Evolutionary conservation across 2,797 vertebrate genomes (phyloP).

Genomic region (Sphenodon punctatus): DNA sequence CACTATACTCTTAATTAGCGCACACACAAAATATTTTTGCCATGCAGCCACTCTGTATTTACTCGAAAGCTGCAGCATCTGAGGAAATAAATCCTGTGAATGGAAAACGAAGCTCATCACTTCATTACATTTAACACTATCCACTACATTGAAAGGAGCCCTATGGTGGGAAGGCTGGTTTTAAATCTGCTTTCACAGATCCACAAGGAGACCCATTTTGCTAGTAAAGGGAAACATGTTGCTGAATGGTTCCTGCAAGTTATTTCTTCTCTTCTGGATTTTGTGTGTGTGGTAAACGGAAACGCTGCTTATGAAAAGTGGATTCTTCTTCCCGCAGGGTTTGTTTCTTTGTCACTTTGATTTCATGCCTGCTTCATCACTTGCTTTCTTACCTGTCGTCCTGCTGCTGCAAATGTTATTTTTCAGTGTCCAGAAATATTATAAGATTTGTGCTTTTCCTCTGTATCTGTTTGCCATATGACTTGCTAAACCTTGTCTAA

Average conservation of each 20-base stretch:
- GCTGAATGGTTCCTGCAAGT: not conserved
- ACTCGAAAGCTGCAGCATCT: not conserved
- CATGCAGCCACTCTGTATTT: not conserved
- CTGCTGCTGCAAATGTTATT: not conserved
- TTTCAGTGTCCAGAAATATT: not conserved
- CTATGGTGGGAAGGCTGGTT: not conserved
- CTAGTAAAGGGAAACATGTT: not conserved
- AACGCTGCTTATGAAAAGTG: constrained; percentile 21
- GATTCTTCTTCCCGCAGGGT: not conserved
- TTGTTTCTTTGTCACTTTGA: constrained; percentile 1
- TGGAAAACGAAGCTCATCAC: not conserved
- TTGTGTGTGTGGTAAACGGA: not conserved
- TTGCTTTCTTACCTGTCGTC: not conserved
- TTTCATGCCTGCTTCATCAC: not conserved
- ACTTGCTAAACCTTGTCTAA: constrained; percentile 8
- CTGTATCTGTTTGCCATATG: not conserved
- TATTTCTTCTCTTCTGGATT: not conserved
- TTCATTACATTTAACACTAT: accelerated
- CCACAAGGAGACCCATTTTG: not conserved
- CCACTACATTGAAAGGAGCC: not conserved
- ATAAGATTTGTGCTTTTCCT: constrained; percentile 18
- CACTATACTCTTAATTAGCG: not conserved
- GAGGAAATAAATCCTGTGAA: not conserved
- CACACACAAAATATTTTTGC: not conserved
- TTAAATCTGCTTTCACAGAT: not conserved